A percentile compares a stretch with the other conserved stretches of the same genome.
phyloP scores from a whole-genome alignment of 2,888 invertebrate genomes.

The Drosophila nr. perissopoda region DNA sequence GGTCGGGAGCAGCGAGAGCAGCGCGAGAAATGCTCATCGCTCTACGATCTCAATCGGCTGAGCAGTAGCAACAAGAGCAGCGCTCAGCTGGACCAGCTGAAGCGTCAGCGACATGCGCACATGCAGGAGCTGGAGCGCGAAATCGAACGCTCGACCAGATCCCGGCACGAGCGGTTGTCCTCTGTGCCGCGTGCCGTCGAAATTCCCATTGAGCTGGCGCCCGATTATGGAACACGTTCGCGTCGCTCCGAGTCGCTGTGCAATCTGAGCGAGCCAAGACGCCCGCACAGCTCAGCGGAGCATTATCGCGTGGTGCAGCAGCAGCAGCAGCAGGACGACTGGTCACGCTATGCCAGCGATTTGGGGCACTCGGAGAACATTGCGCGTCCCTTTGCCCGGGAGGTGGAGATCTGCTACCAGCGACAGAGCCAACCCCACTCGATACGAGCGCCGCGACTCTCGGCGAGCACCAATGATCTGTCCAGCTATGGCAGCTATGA shows the following conservation, averaged over 20 bases:
- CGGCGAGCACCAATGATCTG: slow-evolving; percentile 82
- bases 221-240: slow-evolving; percentile 42
- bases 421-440: slow-evolving; percentile 64
- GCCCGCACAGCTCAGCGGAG: slow-evolving; percentile 67
- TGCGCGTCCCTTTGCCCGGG: slow-evolving; percentile 82
- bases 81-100: slow-evolving; percentile 63
- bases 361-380: slow-evolving; percentile 84
- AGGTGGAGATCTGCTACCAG: slow-evolving; percentile 84
- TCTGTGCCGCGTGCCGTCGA: slow-evolving; percentile 65
- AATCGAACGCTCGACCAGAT: slow-evolving; percentile 75
- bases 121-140: slow-evolving; percentile 76
- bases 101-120: slow-evolving; percentile 78
- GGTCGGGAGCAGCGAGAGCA: slow-evolving; percentile 73
- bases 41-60: slow-evolving; percentile 77
- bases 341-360: slow-evolving; percentile 85
- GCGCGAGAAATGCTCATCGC: slow-evolving; percentile 75
- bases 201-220: slow-evolving; percentile 72
- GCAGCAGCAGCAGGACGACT: slow-evolving; percentile 84
- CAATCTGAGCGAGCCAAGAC: slow-evolving; percentile 64
- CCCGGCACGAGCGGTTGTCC: slow-evolving; percentile 66
- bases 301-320: slow-evolving; percentile 27
- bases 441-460: slow-evolving; percentile 83
- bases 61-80: slow-evolving; percentile 48
- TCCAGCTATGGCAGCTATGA: slow-evolving; percentile 69
- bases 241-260: slow-evolving; percentile 83